A percentile compares a stretch with the other conserved stretches of the same genome.
Evolutionary conservation across 2,113 vertebrate genomes (phyloP).

Genomic region (Dipodomys spectabilis): DNA sequence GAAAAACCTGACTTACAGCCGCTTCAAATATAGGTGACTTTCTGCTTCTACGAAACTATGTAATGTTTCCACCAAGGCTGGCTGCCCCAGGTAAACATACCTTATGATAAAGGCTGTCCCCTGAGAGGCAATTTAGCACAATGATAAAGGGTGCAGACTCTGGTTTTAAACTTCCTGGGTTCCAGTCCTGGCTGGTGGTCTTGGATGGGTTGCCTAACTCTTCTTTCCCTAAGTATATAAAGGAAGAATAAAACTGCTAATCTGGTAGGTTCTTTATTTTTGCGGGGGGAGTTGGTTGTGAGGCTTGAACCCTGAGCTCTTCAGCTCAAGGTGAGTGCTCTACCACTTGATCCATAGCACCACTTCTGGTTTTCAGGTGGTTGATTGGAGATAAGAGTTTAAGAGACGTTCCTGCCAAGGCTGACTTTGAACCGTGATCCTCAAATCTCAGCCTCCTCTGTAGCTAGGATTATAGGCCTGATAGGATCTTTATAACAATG

Average conservation of each 20-base stretch:
- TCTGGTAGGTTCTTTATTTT: not conserved
- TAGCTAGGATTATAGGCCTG: too few relatives aligned
- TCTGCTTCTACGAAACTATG: not conserved
- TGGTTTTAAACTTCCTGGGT: not conserved
- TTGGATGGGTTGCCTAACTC: too few relatives aligned
- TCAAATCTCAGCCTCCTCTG: too few relatives aligned
- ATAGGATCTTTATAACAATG: not conserved
- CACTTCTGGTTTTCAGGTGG: too few relatives aligned
- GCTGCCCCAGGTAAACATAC: not conserved
- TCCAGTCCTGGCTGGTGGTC: not conserved
- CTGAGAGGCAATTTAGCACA: not conserved
- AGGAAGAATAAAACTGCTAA: not conserved
- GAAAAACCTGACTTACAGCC: not conserved
- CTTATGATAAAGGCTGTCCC: not conserved
- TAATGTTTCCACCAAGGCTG: not conserved
- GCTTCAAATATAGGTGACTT: not conserved
- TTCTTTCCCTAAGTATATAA: not conserved
- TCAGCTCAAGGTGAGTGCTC: too few relatives aligned
- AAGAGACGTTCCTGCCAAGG: too few relatives aligned
- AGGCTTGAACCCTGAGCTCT: too few relatives aligned
- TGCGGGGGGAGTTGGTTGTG: too few relatives aligned
- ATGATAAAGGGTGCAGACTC: not conserved
- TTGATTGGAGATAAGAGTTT: too few relatives aligned
- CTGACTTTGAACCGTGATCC: too few relatives aligned
- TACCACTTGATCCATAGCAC: too few relatives aligned